A percentile compares a stretch with the other conserved stretches of the same genome.
Conservation (phyloP, 2,888 invertebrate genomes). For the Pollenia amentaria region DNA sequence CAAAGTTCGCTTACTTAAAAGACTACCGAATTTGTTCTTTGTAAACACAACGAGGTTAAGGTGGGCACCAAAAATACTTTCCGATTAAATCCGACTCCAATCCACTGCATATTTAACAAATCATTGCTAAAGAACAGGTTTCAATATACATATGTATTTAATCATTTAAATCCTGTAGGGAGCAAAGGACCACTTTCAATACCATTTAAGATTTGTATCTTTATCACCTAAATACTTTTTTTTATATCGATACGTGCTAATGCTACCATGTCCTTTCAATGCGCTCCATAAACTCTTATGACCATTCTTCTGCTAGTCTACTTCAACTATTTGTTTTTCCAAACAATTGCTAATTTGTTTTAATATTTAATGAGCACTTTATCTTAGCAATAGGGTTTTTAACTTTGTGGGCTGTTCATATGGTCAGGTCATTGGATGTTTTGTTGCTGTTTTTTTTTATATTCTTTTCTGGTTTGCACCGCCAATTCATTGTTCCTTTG, state of each 20-base stretch:
- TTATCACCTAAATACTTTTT: neutral
- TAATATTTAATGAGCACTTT: conserved; percentile 54
- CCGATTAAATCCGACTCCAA: too few species aligned
- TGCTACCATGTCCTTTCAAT: neutral
- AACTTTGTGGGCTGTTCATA: conserved; percentile 55
- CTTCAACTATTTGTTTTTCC: conserved; percentile 44
- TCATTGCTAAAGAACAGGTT: too few species aligned
- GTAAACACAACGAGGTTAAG: too few species aligned
- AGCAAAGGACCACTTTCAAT: too few species aligned
- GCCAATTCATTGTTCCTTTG: conserved; percentile 59
- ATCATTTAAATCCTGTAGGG: too few species aligned
- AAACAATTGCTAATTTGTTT: conserved; percentile 57
- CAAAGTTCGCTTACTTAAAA: too few species aligned
- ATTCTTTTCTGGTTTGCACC: conserved; percentile 39
- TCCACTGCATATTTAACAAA: too few species aligned
- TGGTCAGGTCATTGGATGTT: conserved; percentile 52
- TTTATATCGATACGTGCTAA: neutral
- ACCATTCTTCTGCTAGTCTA: conserved; percentile 2
- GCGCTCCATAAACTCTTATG: conserved; percentile 9
- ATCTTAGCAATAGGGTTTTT: conserved; percentile 29
- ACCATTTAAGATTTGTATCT: neutral
- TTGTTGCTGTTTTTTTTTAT: conserved; percentile 2
- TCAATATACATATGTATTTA: too few species aligned
- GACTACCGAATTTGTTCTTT: too few species aligned
- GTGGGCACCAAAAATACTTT: too few species aligned